These are phyloP conservation scores for Noctua janthe DNA, from an alignment of 2,888 invertebrate species.

Conservation along the genomic window DNA sequence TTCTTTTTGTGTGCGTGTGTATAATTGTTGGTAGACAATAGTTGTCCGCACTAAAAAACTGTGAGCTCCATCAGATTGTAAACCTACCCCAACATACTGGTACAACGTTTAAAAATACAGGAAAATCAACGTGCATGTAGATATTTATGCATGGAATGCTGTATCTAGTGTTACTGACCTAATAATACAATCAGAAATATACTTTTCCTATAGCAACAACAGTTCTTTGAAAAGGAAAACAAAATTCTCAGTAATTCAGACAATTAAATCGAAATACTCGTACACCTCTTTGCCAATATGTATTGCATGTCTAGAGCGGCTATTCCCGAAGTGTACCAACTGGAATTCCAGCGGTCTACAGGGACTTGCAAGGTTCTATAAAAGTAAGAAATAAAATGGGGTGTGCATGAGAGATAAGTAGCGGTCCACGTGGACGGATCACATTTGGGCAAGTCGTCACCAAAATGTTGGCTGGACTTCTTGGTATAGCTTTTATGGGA, in stretches of 20 bases:
- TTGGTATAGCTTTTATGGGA: not conserved
- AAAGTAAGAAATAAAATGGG: not conserved
- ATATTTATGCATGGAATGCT: slow-evolving; percentile 14
- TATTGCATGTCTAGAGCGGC: not conserved
- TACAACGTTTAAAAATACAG: not conserved
- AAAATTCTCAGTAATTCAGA: not conserved
- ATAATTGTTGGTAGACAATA: slow-evolving; percentile 11
- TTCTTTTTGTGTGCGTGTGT: slow-evolving; percentile 21
- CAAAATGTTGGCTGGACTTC: not conserved
- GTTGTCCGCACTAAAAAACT: not conserved
- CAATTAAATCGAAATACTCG: not conserved
- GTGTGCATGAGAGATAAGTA: not conserved
- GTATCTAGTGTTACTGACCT: not conserved
- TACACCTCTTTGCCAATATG: not conserved
- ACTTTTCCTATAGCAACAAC: not conserved
- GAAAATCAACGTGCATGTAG: not conserved
- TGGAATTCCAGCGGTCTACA: not conserved
- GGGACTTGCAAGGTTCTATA: not conserved
- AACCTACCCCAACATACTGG: slow-evolving; percentile 7
- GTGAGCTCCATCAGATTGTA: not conserved
- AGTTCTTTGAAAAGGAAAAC: not conserved
- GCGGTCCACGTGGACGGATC: not conserved
- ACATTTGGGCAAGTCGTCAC: not conserved
- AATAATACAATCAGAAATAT: not conserved
- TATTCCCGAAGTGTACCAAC: not conserved